Evolutionary conservation across 2,797 vertebrate genomes (phyloP), one percentile per base, ranked within the genome.

Genomic region (Gymnothorax reevesii): DNA sequence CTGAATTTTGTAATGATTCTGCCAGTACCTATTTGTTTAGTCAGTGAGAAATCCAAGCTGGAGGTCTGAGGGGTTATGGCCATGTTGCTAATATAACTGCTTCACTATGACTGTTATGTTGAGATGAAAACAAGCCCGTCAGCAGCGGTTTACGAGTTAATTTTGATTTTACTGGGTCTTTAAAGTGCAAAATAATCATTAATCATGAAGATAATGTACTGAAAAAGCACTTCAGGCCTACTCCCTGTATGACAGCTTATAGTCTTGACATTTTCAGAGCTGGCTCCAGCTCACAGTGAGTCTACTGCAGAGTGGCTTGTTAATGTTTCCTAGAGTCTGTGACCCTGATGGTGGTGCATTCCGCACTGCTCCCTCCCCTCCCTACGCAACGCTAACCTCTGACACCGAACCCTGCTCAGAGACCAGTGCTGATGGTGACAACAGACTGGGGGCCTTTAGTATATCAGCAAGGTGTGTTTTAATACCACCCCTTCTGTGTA

Each of bases 271-370:
- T 15, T 42, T 49, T 42, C 73, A 17, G 33, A 42, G 33, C 33
- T 20, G 27, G 27, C 33, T 42, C 27, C 17, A 17, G 33, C 33
- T 33, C 49, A 54, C 17, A 9, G 22, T 20, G 6, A 9, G 22
- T 20, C 52, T 17, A 52, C 15, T 54, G 49, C 75, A 9, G 49
- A 52, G 42, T n/a, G 15, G 49, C 75, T 54, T 79, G 52, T 79
- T 79, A 79, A 79, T 79, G 75, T 79, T 79, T 79, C 75, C 17
- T 49, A 55, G 49, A 49, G 9, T 79, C 15, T 77, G 33, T 77
- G 73, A 77, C 73, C 27, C 7, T 42, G 75, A 22, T 20, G 55
- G 7, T n/a, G 52, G 49, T 54, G 49, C 15, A 79, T 79, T 55
- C 75, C 75, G 54, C 52, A 22, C 75, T 20, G 2, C 17, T 79